Evolutionary conservation across 2,797 vertebrate species (phyloP).

Genomic region (Protonibea diacanthus): DNA sequence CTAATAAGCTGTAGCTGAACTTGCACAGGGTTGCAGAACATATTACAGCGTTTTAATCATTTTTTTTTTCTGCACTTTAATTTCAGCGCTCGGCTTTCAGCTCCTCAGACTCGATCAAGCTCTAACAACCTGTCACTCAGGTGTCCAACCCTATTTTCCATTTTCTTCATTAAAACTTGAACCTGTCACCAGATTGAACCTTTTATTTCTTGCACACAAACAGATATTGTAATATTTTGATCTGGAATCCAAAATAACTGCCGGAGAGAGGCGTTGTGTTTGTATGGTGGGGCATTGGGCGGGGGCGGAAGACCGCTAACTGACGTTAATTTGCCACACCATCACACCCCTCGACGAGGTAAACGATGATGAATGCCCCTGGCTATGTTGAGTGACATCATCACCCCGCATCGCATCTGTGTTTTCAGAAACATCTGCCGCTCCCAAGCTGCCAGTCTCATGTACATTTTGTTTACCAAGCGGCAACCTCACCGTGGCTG

Average conservation of each 20-base stretch:
- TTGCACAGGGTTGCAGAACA: background rate
- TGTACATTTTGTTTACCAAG: background rate
- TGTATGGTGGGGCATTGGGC: too few relatives aligned
- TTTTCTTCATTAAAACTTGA: slow-evolving; percentile 10
- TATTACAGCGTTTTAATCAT: background rate
- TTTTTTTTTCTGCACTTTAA: background rate
- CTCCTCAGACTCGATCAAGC: slow-evolving; percentile 12
- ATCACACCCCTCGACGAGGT: slow-evolving; percentile 55
- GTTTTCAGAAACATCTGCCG: slow-evolving; percentile 70
- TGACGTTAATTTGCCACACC: slow-evolving; percentile 51
- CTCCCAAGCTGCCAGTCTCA: slow-evolving; percentile 37
- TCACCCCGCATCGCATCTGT: slow-evolving; percentile 55
- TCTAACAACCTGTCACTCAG: slow-evolving; percentile 26
- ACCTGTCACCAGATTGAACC: slow-evolving; percentile 13
- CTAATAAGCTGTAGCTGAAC: background rate
- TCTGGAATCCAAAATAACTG: background rate
- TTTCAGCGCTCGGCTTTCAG: background rate
- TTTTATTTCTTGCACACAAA: background rate
- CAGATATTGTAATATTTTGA: background rate
- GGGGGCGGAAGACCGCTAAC: slow-evolving; percentile 9
- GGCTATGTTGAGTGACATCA: slow-evolving; percentile 53
- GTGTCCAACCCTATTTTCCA: slow-evolving; percentile 4
- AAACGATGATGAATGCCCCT: slow-evolving; percentile 69
- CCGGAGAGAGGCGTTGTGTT: background rate
- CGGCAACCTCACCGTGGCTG: too few relatives aligned